Evolutionary conservation across 2,888 invertebrate species (phyloP).

Genomic region (Apeira syringaria): DNA sequence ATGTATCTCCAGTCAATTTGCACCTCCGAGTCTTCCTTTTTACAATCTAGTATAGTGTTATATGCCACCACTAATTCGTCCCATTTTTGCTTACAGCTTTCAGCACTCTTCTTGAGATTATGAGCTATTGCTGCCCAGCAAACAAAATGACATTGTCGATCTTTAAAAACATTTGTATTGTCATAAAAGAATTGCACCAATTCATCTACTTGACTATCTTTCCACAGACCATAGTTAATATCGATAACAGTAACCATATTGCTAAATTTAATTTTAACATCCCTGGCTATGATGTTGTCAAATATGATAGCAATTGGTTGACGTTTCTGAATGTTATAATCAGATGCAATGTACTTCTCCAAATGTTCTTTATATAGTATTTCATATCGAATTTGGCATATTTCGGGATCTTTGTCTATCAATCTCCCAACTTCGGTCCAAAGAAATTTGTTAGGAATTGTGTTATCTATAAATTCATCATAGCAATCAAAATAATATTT

Average conservation of each 20-base stretch:
- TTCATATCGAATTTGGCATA: conserved; percentile 54
- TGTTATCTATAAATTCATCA: conserved; percentile 65
- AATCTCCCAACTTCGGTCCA: conserved; percentile 72
- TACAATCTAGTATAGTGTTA: conserved; percentile 60
- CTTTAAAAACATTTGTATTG: conserved; percentile 66
- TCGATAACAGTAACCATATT: conserved; percentile 35
- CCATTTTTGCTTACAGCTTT: conserved; percentile 59
- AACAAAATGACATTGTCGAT: conserved; percentile 61
- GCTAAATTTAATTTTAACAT: conserved; percentile 46
- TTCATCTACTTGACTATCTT: conserved; percentile 50
- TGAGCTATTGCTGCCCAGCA: conserved; percentile 58
- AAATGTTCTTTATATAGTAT: conserved; percentile 55
- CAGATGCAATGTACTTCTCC: conserved; percentile 46
- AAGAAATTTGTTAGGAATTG: conserved; percentile 67
- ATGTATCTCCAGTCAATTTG: conserved; percentile 75
- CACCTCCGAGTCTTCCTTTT: conserved; percentile 69
- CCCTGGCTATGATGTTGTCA: conserved; percentile 64
- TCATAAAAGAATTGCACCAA: conserved; percentile 64
- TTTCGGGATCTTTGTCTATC: conserved; percentile 57
- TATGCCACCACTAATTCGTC: conserved; percentile 56
- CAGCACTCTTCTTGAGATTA: conserved; percentile 45
- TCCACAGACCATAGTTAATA: conserved; percentile 41
- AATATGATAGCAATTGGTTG: conserved; percentile 60
- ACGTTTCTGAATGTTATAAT: conserved; percentile 50
- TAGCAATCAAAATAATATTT: conserved; percentile 73